These are phyloP conservation scores for Hyles vespertilio DNA, from an alignment of 1,140 invertebrate species.

Conservation along the genomic window DNA sequence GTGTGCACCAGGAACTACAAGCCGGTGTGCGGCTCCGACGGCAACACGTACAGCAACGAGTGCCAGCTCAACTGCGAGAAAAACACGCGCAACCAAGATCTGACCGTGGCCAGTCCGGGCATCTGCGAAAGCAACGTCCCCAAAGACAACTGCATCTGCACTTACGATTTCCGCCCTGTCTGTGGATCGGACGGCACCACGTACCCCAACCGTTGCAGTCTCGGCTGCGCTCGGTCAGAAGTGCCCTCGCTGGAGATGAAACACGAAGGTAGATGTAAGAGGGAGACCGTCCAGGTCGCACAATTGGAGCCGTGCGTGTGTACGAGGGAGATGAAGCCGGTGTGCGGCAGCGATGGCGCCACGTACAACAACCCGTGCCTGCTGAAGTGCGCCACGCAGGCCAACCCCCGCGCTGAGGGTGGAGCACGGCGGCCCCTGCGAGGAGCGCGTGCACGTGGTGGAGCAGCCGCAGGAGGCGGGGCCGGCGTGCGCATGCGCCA, in stretches of 20 bases:
- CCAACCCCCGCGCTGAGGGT: constrained; percentile 16
- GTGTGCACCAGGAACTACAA: constrained; percentile 66
- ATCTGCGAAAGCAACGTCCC: constrained; percentile 7
- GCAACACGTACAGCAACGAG: constrained; percentile 69
- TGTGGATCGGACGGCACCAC: constrained; percentile 44
- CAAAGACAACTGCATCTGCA: constrained; percentile 21
- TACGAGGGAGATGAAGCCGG: constrained; percentile 22
- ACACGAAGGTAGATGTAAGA: constrained; percentile 15
- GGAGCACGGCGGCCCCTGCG: constrained; percentile 15
- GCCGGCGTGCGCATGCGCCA: constrained; percentile 27
- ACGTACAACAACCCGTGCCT: constrained; percentile 29
- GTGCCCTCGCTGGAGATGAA: constrained; percentile 18
- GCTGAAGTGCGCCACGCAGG: constrained; percentile 18
- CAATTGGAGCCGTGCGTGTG: constrained; percentile 24
- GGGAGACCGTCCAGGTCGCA: constrained; percentile 10
- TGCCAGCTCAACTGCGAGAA: constrained; percentile 66
- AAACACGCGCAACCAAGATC: neutral
- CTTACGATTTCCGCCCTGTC: constrained; percentile 52
- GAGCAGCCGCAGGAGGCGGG: neutral
- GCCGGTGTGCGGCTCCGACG: constrained; percentile 73
- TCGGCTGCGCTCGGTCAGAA: too few species aligned
- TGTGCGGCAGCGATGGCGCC: constrained; percentile 29
- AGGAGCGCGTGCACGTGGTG: constrained; percentile 13
- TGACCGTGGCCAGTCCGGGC: constrained; percentile 4
- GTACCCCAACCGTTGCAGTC: constrained; percentile 7